Evolutionary conservation across 2,113 vertebrate species (phyloP), one percentile per base, ranked within the genome.

Genomic region (Orthonyx spaldingii): DNA sequence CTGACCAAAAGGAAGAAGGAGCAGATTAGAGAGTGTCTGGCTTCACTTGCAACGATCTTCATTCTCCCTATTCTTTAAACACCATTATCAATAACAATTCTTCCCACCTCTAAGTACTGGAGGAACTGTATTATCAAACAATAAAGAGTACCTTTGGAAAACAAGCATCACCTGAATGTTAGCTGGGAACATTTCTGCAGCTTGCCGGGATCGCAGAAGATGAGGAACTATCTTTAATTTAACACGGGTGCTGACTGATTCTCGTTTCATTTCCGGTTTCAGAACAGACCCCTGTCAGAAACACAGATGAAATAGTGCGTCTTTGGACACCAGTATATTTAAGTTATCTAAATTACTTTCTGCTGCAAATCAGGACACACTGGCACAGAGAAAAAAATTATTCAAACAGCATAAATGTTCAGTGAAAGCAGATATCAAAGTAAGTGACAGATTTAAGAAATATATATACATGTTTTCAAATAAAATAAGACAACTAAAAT

Each of bases 141-240:
- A n/a, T n/a, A n/a, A n/a, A n/a, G 5, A 66, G 19, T 16, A 83
- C 55, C 42, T 89, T 49, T 55, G 41, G 44, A 91, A 91, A 13
- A 2, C 22, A 92, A 30, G 15, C 7, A 74, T 60, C 96, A 99
- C 99, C 99, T 99, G 99, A 96, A 99, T 99, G 84, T 99, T 99
- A 82, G 99, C 98, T 76, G 99, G 99, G 88, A 99, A 99, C 2
- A 98, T 99, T 97, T 99, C 99, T 28, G 99, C 99, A 50, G 99
- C 99, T 87, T 99, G 98, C 39, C 98, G 98, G 20, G 99, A 99
- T 27, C 99, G 98, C 32, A 99, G 96, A 44, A 99, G 98, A 96
- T 99, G 99, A 53, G 99, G 99, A 44, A 99, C 98, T 94, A 99
- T 99, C 97, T 99, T 99, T 95, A 99, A 97, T 95, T 99, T 99